Base-by-base conservation (phyloP, 2,888 invertebrate genomes). In the Cheilosia soror region DNA sequence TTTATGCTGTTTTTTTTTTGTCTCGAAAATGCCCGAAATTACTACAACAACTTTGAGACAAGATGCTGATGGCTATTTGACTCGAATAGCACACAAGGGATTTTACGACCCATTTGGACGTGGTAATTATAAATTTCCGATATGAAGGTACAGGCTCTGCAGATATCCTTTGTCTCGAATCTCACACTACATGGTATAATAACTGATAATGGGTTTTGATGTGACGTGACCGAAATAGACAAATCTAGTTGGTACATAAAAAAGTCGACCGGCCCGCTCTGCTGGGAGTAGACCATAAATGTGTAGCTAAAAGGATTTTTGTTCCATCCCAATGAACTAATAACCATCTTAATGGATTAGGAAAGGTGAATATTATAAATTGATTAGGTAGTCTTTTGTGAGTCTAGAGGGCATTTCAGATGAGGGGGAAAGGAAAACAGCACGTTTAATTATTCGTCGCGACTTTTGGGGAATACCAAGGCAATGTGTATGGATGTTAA, bases 311-410 rank as follows among this genome's bases (percentile, higher is more conserved):
- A 42, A 44, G 62, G 62, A 31, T 44, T 63, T 60, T 62, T 29
- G 11, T 42, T 63, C 11, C 33, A n/a, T 53, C 5, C 33, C 42
- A 72, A 55, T 42, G 31, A 57, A 75, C 63, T 55, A 53, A 40
- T 53, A 31, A 49, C 42, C 49, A 65, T 31, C 63, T 47, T 55
- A 75, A 75, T 57, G 57, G 75, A 63, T 75, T 65, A 65, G 57
- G 49, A 37, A 20, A 53, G 75, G 57, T 65, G 65, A 57, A 57
- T 57, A 65, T 65, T 75, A 65, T 75, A 75, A 75, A 75, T 65
- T 75, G 75, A 75, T 75, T 65, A n/a, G n/a, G n/a, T n/a, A 63
- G 75, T 44, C 65, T 37, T 75, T 75, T 75, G 55, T 65, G 65
- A 57, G 57, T 65, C 57, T 27, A 65, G 57, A 65, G 33, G 53